Evolutionary conservation across 2,888 invertebrate genomes (phyloP).

Genomic region (Callyntrura guangdongensis): DNA sequence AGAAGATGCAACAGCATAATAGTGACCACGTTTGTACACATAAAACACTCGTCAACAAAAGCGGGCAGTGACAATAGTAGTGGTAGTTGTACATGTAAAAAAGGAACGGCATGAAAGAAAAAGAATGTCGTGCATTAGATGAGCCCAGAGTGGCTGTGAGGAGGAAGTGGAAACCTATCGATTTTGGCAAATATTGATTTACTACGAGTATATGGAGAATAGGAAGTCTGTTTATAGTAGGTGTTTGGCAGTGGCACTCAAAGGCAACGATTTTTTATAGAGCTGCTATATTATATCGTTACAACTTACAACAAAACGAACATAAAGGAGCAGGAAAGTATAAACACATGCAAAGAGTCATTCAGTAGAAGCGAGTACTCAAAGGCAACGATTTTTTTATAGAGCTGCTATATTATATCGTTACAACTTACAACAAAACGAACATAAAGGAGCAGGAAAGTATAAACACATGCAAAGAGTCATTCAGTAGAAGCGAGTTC

Average conservation of each 20-base stretch:
- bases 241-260: neutral
- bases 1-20: neutral
- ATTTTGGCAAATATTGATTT: conserved; percentile 71
- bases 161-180: conserved; percentile 71
- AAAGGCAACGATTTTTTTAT: conserved; percentile 1
- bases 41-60: neutral
- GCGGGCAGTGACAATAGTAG: neutral
- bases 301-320: conserved; percentile 14
- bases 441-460: neutral
- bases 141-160: conserved; percentile 10
- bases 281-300: conserved; percentile 2
- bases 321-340: neutral
- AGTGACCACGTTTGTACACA: neutral
- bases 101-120: neutral
- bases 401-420: conserved; percentile 2
- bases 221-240: conserved; percentile 5
- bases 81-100: neutral
- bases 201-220: conserved; percentile 16
- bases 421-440: conserved; percentile 7
- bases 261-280: neutral
- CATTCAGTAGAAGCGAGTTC: conserved; percentile 12
- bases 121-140: conserved; percentile 10
- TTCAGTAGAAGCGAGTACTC: conserved; percentile 9
- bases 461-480: conserved; percentile 18
- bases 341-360: conserved; percentile 25